Evolutionary conservation across 2,888 invertebrate species (phyloP).

Genomic region (Pseudanteris insignis): DNA sequence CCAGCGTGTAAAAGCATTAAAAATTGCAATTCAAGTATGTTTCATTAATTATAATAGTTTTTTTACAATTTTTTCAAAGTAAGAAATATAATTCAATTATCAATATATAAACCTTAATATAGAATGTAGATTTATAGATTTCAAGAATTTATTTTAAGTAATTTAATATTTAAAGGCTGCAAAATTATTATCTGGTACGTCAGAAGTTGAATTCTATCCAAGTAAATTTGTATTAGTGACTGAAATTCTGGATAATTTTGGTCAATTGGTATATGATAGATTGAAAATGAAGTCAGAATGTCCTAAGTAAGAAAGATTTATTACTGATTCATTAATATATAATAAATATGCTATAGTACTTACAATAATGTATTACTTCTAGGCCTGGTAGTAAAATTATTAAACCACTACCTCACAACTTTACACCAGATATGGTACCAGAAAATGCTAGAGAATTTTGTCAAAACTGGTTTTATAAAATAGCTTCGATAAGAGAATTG

Average conservation of each 20-base stretch:
- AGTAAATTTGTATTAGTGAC: slow-evolving; percentile 97
- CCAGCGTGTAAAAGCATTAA: slow-evolving; percentile 93
- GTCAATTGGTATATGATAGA: slow-evolving; percentile 86
- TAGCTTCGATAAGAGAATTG: slow-evolving; percentile 95
- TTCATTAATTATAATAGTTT: no score
- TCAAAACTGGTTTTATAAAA: slow-evolving; percentile 99
- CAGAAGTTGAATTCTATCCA: slow-evolving; percentile 94
- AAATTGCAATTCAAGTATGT: slow-evolving; percentile 90
- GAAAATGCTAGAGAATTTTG: slow-evolving; percentile 95
- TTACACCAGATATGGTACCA: slow-evolving; percentile 81
- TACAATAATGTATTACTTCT: slow-evolving; percentile 36
- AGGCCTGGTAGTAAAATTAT: slow-evolving; percentile 70
- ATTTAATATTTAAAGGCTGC: slow-evolving; percentile 82
- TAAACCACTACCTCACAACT: slow-evolving; percentile 72
- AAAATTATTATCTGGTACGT: slow-evolving; percentile 88
- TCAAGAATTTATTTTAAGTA: no score
- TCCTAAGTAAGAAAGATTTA: slow-evolving; percentile 68
- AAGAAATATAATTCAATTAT: no score
- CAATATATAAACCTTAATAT: no score
- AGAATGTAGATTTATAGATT: no score
- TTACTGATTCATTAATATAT: no score
- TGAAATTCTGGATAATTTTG: slow-evolving; percentile 95
- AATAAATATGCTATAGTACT: no score
- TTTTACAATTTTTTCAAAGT: no score
- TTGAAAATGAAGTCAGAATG: slow-evolving; percentile 79